These are phyloP conservation scores for Papilio aristodemus DNA, from an alignment of 1,140 invertebrate genomes.

Conservation along the genomic window DNA sequence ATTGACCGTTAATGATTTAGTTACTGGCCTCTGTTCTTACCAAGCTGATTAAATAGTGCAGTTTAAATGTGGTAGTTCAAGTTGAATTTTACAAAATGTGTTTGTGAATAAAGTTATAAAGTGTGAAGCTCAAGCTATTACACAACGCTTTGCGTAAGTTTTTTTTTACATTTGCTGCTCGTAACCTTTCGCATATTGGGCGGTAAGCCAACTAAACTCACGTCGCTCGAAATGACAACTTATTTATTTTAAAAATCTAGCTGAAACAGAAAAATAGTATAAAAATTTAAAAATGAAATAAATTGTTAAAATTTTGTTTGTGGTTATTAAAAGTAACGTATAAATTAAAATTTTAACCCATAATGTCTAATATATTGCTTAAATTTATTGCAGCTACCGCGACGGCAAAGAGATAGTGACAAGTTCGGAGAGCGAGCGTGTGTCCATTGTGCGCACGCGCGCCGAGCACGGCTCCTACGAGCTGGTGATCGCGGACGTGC, in stretches of 20 bases:
- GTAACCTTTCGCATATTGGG: conserved; percentile 31
- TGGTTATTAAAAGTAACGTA: too few species aligned
- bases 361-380: too few species aligned
- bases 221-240: conserved; percentile 25
- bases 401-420: conserved; percentile 87
- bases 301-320: too few species aligned
- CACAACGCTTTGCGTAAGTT: conserved; percentile 26
- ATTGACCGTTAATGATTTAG: conserved; percentile 13
- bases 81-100: conserved; percentile 7
- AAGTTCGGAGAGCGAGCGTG: conserved; percentile 82
- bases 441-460: conserved; percentile 87
- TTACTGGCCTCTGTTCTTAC: background rate
- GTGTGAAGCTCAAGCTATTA: conserved; percentile 10
- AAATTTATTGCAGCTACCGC: conserved; percentile 86
- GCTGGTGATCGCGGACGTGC: conserved; percentile 92
- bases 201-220: conserved; percentile 21
- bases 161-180: conserved; percentile 25
- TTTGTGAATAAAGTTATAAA: conserved; percentile 11
- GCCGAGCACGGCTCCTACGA: conserved; percentile 94
- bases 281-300: background rate
- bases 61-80: background rate
- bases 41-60: background rate
- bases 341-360: conserved; percentile 10
- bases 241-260: conserved; percentile 23
- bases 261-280: background rate